These are phyloP conservation scores for Dysmachus trigonus DNA, from an alignment of 2,888 invertebrate genomes.

Conservation along the genomic window DNA sequence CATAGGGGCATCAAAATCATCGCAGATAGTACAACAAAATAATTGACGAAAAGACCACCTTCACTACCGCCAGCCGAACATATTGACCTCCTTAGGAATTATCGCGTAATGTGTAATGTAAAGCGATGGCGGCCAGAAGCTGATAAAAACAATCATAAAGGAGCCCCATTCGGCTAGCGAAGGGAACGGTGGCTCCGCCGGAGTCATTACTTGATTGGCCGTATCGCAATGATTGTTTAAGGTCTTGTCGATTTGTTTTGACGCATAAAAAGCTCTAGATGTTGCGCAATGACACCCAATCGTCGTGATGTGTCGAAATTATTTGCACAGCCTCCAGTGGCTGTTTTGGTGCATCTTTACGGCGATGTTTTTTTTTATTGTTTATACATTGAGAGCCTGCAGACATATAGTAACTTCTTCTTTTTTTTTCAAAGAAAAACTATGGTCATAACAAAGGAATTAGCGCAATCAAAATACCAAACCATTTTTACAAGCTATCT, in stretches of 20 bases:
- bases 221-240: not conserved
- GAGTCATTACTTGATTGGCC: not conserved
- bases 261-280: not conserved
- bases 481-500: not conserved
- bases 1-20: not conserved
- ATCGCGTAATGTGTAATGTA: not conserved
- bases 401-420: not conserved
- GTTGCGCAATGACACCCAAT: not conserved
- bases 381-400: not conserved
- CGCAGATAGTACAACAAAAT: not conserved
- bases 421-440: not conserved
- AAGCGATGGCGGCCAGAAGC: not conserved
- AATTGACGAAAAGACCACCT: not conserved
- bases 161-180: not conserved
- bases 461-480: not conserved
- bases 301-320: not conserved
- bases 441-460: not conserved
- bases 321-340: not conserved
- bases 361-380: not conserved
- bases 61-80: not conserved
- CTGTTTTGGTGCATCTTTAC: not conserved
- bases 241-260: not conserved
- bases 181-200: not conserved
- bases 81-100: not conserved
- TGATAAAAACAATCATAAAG: not conserved